Evolutionary conservation across 2,888 invertebrate species (phyloP), one percentile per base, ranked within the genome.

Genomic region (Congeria kusceri): DNA sequence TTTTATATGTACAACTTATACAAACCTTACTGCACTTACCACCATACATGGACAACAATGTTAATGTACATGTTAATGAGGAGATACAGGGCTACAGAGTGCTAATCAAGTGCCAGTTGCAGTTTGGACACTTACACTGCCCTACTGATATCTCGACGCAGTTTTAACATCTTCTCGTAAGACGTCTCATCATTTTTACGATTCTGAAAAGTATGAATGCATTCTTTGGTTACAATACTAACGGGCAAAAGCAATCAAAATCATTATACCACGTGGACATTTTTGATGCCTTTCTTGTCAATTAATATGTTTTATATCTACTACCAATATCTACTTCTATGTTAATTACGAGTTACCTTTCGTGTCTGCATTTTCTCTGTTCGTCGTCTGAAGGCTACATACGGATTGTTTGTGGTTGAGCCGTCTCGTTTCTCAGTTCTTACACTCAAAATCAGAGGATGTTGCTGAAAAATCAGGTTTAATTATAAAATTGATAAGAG

Each of bases 321-420:
- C 11, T 7, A 32, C 4, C 11, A 32, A 32, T 4, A 32, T 7
- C 32, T 32, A 32, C 32, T 49, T 20, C 18, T 20, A 49, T 49
- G 49, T 49, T 20, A 3, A 49, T 20, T 20, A 49, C 18, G 3
- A 15, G 4, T 29, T 53, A 94, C 94, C 91, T 99, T 99, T 89
- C 99, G 96, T 64, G 99, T 99, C 95, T 99, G 99, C 98, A 99
- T 99, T 94, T 99, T 99, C 94, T 99, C 99, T 11, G 98, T 98
- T 90, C 99, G 95, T 91, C 99, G 95, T 89, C 99, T 95, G 95
- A 99, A 99, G 84, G 99, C 99, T 91, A 99, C 95, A 94, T 99
- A 99, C 62, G 99, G 99, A 95, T 99, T 99, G 95, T 94, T 94
- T 20, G 97, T 98, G 86, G 97, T 95, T 73, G 98, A 96, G 1